Evolutionary conservation across 2,888 invertebrate genomes (phyloP), one percentile per base, ranked within the genome.

Genomic region (Leptura quadrifasciata): DNA sequence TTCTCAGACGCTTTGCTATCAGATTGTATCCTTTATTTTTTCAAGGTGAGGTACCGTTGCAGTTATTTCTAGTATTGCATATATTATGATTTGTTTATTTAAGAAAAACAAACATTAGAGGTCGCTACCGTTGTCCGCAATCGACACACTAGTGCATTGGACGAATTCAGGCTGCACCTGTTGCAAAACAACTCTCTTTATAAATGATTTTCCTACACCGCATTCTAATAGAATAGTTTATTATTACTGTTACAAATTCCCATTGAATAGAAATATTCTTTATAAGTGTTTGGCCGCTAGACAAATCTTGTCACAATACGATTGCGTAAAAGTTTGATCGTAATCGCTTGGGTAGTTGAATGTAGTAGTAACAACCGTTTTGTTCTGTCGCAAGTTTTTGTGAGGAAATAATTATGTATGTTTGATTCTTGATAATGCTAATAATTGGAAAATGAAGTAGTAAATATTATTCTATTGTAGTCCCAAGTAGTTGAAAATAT

Each of bases 1-100:
- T 47, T n/a, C 47, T n/a, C 63, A 63, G 15, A 63, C 63, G 10
- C 10, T 39, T 65, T 47, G n/a, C 52, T 65, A 52, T 47, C 52
- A 17, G 65, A n/a, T 24, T 18, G 1, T 54, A 24, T 21, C 24
- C 24, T 27, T 27, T 65, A 35, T 55, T n/a, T 68, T 47, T 68
- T 17, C 57, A 35, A 31, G 55, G 55, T 39, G 21, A 70, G 31
- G 58, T 70, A 70, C 69, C 69, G 69, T 70, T 70, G 69, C 69
- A 20, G 39, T 39, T 21, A 57, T 39, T 70, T 70, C 39, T 70
- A 21, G 31, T 31, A 68, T 18, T 58, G 72, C 67, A 74, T 58
- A 60, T 21, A 73, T 70, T 73, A 70, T 60, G 35, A 74, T 76
- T 72, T 76, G 74, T 76, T 76, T 76, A 58, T 68, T 74, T 54